These are phyloP conservation scores for Drosophila paranaensis DNA, from an alignment of 2,888 invertebrate species.

Conservation along the genomic window DNA sequence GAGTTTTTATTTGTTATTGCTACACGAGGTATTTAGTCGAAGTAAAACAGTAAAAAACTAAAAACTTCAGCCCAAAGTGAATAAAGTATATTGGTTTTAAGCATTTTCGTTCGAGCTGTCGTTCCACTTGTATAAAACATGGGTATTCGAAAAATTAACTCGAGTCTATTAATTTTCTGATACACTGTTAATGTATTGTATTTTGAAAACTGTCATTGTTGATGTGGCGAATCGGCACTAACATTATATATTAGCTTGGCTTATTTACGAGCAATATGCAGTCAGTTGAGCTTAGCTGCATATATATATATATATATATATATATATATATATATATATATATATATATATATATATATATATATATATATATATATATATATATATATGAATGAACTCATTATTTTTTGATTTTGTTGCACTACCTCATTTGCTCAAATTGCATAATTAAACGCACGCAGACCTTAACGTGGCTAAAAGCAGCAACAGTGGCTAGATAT, in stretches of 20 bases:
- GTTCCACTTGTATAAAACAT: background rate
- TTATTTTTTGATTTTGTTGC: slow-evolving; percentile 27
- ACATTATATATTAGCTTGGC: too few relatives aligned
- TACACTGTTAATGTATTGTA: too few relatives aligned
- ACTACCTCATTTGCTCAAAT: slow-evolving; percentile 73
- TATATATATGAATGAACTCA: background rate
- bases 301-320: too few relatives aligned
- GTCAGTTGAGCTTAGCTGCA: too few relatives aligned
- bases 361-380: too few relatives aligned
- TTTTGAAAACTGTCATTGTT: too few relatives aligned
- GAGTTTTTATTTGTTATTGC: slow-evolving; percentile 28
- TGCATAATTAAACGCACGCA: slow-evolving; percentile 80
- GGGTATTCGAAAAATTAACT: background rate
- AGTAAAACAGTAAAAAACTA: slow-evolving; percentile 53
- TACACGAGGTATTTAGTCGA: slow-evolving; percentile 55
- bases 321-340: too few relatives aligned
- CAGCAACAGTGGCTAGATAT: slow-evolving; percentile 17
- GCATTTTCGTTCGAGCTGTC: background rate
- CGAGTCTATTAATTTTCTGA: too few relatives aligned
- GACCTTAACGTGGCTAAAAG: slow-evolving; percentile 60
- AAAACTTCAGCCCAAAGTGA: background rate
- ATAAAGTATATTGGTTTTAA: background rate
- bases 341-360: too few relatives aligned
- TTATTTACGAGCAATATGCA: too few relatives aligned
- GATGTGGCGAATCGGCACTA: too few relatives aligned